Conservation (phyloP, 2,797 vertebrate species). For the Garrulus glandarius region DNA sequence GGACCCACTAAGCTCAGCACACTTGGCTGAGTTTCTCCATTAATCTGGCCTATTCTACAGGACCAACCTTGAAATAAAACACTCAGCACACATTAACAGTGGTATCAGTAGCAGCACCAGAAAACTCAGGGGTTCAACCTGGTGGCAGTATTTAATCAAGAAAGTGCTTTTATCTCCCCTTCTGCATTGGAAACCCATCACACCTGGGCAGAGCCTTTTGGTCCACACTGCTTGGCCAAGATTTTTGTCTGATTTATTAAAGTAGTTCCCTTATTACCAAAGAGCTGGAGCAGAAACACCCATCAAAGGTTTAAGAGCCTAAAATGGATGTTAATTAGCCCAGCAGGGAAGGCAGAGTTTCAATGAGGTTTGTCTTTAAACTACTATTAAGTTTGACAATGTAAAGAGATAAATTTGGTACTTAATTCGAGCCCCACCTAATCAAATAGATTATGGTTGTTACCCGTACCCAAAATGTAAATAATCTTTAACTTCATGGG, state of each 20-base stretch:
- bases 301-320: constrained; percentile 68
- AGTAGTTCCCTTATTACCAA: not conserved
- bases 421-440: constrained; percentile 47
- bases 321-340: constrained; percentile 74
- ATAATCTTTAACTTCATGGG: constrained; percentile 23
- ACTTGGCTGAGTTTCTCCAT: not conserved
- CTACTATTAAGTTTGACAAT: constrained; percentile 66
- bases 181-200: not conserved
- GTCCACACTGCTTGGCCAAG: not conserved
- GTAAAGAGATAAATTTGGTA: constrained; percentile 62
- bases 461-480: constrained; percentile 47
- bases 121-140: not conserved
- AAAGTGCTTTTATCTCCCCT: constrained; percentile 8
- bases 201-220: constrained; percentile 11
- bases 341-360: constrained; percentile 65
- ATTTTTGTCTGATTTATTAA: constrained; percentile 58
- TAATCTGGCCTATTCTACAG: not conserved
- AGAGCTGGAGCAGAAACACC: constrained; percentile 58
- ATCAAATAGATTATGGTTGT: constrained; percentile 49
- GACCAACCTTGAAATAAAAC: not conserved
- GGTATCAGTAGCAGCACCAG: not conserved
- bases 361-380: constrained; percentile 70
- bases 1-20: not conserved
- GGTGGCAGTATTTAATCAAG: constrained; percentile 22
- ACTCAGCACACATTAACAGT: not conserved